phyloP scores from a whole-genome alignment of 2,888 invertebrate species.

The Zeuzera pyrina region DNA sequence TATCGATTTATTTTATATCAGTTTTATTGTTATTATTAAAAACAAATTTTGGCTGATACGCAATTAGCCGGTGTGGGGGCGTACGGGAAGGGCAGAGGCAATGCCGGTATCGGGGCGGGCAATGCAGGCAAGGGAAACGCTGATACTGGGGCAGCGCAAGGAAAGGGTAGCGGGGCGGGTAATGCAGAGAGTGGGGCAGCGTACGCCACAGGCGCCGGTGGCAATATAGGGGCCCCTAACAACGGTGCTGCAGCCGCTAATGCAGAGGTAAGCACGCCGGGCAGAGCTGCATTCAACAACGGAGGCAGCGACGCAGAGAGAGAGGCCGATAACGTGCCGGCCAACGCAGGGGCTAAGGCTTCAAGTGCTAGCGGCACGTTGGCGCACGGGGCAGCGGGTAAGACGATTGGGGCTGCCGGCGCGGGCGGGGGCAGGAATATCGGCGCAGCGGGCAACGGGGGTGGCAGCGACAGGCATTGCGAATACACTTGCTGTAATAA shows the following conservation, averaged over 20 bases:
- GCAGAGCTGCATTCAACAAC: constrained; percentile 29
- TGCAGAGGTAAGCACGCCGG: constrained; percentile 33
- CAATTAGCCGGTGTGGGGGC: too few species aligned
- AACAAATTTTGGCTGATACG: too few species aligned
- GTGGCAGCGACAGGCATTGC: constrained; percentile 16
- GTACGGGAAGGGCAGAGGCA: too few species aligned
- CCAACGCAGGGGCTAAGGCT: constrained; percentile 1
- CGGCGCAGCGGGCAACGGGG: neutral
- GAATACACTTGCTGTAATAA: too few species aligned
- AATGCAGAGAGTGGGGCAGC: constrained; percentile 13
- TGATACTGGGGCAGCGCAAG: constrained; percentile 8
- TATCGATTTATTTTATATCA: too few species aligned
- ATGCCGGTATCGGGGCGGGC: constrained; percentile 1
- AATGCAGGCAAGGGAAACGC: constrained; percentile 5
- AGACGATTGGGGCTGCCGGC: neutral
- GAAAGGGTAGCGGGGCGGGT: constrained; percentile 14
- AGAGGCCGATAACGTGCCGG: constrained; percentile 12
- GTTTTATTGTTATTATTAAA: too few species aligned
- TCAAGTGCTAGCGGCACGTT: constrained; percentile 4
- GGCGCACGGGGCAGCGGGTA: neutral
- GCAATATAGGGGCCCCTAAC: constrained; percentile 18
- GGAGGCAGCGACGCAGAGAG: constrained; percentile 25
- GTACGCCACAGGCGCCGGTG: constrained; percentile 5
- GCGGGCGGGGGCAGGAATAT: neutral
- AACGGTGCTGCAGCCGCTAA: constrained; percentile 24